phyloP scores from a whole-genome alignment of 2,797 vertebrate genomes.

The Melanotaenia boesemani region DNA sequence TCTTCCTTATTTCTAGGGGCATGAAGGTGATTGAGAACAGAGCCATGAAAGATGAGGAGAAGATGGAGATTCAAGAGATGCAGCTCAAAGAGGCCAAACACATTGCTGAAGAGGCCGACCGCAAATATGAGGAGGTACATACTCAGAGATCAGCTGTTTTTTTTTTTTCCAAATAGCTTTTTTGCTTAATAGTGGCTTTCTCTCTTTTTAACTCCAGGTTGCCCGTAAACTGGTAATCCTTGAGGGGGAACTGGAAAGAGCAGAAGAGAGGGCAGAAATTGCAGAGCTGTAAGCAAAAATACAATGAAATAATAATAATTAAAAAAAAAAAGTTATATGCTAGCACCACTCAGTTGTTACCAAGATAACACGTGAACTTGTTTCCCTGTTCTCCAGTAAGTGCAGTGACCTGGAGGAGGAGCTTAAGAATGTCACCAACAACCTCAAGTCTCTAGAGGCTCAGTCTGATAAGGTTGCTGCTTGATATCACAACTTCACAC shows the following conservation, averaged over 20 bases:
- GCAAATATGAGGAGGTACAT: constrained; percentile 95
- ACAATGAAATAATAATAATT: too few species aligned
- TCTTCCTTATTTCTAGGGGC: constrained; percentile 81
- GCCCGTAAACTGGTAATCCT: constrained; percentile 96
- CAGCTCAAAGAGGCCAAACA: constrained; percentile 98
- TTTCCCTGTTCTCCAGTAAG: constrained; percentile 82
- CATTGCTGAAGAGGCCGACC: constrained; percentile 96
- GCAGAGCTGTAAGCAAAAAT: constrained; percentile 90
- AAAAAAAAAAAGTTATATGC: accelerated
- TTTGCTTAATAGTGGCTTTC: constrained; percentile 1
- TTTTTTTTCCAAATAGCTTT: neutral
- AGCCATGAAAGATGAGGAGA: constrained; percentile 98
- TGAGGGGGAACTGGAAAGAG: constrained; percentile 94
- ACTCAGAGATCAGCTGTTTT: neutral
- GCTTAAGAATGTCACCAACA: constrained; percentile 98
- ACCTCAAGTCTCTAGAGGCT: constrained; percentile 96
- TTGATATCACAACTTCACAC: neutral
- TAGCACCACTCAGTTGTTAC: neutral
- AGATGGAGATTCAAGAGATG: constrained; percentile 98
- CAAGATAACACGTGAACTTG: neutral
- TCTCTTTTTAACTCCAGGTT: constrained; percentile 81
- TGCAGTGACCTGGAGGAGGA: constrained; percentile 95
- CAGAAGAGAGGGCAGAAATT: constrained; percentile 95
- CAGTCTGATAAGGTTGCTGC: constrained; percentile 92
- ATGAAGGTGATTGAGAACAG: constrained; percentile 99